Conservation (phyloP, 2,888 invertebrate genomes). For the Ennomos quercinarius region DNA sequence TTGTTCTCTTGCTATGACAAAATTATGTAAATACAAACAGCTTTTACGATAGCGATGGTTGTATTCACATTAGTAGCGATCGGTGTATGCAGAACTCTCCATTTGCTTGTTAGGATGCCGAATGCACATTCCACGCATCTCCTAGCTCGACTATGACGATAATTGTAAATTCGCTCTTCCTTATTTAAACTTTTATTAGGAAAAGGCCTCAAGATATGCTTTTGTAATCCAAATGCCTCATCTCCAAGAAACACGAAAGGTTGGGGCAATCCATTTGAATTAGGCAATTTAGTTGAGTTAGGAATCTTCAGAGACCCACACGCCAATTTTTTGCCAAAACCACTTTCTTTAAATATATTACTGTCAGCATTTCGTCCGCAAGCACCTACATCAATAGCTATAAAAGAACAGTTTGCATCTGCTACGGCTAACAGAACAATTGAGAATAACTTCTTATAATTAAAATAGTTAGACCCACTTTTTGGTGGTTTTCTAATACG, state of each 20-base stretch:
- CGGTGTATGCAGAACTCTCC: constrained; percentile 35
- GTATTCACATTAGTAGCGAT: constrained; percentile 23
- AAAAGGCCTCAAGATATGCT: constrained; percentile 23
- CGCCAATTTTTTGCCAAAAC: constrained; percentile 24
- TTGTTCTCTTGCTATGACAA: constrained; percentile 21
- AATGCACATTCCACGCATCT: constrained; percentile 39
- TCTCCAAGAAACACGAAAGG: constrained; percentile 29
- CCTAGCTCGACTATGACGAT: constrained; percentile 28
- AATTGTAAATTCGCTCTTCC: constrained; percentile 27
- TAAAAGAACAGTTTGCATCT: constrained; percentile 28
- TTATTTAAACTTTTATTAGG: constrained; percentile 11
- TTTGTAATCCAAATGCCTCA: constrained; percentile 31
- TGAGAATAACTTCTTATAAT: constrained; percentile 30
- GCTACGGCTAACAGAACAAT: constrained; percentile 26
- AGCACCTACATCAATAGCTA: constrained; percentile 27
- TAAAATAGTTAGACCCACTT: constrained; percentile 23
- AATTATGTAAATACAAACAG: constrained; percentile 30
- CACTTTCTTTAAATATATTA: constrained; percentile 26
- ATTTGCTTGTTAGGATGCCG: constrained; percentile 37
- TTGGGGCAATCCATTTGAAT: constrained; percentile 27
- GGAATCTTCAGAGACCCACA: constrained; percentile 21
- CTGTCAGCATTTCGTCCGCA: constrained; percentile 23
- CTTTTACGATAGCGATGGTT: constrained; percentile 28
- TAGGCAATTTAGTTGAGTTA: constrained; percentile 24
- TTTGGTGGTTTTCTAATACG: constrained; percentile 14